Evolutionary conservation across 2,797 vertebrate species (phyloP).

Genomic region (Premnoplex brunnescens): DNA sequence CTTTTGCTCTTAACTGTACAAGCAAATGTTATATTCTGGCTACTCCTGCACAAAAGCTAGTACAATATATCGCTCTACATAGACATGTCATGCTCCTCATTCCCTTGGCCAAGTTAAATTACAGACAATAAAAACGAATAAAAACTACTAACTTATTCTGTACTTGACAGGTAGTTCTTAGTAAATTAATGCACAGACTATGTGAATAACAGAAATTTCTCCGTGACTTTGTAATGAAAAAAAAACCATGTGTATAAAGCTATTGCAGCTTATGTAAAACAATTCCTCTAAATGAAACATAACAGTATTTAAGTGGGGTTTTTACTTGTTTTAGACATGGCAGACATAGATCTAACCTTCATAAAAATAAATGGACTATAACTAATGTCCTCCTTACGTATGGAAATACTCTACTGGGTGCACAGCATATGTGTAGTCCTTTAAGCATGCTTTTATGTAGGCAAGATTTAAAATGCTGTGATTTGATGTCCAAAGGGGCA

Average conservation of each 20-base stretch:
- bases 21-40: not conserved
- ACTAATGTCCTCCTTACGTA: not conserved
- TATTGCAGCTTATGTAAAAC: not conserved
- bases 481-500: not conserved
- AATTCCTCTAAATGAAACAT: not conserved
- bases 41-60: not conserved
- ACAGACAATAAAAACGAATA: not conserved
- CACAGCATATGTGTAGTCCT: not conserved
- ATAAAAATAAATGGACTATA: not conserved
- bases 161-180: not conserved
- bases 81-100: not conserved
- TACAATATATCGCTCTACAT: not conserved
- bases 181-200: not conserved
- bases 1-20: not conserved
- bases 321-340: not conserved
- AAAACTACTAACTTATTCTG: not conserved
- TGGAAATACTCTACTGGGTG: not conserved
- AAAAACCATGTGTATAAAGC: not conserved
- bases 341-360: not conserved
- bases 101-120: not conserved
- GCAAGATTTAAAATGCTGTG: not conserved
- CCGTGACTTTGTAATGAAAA: not conserved
- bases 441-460: not conserved
- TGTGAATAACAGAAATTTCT: not conserved
- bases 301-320: accelerated